These are phyloP conservation scores for Ditylenchus dipsaci DNA, from an alignment of 1,140 invertebrate genomes.

Conservation along the genomic window DNA sequence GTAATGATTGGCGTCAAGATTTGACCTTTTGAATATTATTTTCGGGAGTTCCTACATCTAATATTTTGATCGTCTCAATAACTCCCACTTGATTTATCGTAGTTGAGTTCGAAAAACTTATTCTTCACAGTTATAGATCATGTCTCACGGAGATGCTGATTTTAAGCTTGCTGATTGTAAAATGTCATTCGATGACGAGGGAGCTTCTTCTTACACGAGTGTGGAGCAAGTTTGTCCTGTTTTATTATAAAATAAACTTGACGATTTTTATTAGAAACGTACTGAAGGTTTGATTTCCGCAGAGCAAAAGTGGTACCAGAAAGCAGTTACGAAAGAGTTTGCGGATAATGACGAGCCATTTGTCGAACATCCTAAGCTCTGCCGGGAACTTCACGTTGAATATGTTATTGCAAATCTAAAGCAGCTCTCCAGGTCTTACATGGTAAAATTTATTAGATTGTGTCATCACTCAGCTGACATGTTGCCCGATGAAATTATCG, in stretches of 20 bases:
- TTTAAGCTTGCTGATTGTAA: background rate
- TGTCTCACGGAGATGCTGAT: background rate
- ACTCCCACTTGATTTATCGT: too few relatives aligned
- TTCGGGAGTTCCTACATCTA: too few relatives aligned
- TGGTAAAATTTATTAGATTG: background rate
- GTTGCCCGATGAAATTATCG: background rate
- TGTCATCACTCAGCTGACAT: background rate
- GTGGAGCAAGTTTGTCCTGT: conserved; percentile 4
- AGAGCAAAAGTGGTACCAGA: background rate
- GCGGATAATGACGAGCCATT: background rate
- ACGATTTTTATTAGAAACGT: background rate
- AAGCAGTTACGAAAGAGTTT: background rate
- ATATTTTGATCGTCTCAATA: too few relatives aligned
- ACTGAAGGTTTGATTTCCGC: background rate
- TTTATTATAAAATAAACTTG: background rate
- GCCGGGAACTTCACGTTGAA: background rate
- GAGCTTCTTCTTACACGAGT: background rate
- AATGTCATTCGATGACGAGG: conserved; percentile 5
- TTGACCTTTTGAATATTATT: too few relatives aligned
- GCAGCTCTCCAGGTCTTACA: conserved; percentile 1
- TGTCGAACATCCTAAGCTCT: background rate
- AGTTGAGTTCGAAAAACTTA: too few relatives aligned
- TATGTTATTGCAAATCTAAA: background rate
- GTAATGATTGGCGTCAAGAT: too few relatives aligned
- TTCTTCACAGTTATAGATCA: background rate